phyloP scores from a whole-genome alignment of 2,113 vertebrate species.

The Hemibagrus wyckioides region DNA sequence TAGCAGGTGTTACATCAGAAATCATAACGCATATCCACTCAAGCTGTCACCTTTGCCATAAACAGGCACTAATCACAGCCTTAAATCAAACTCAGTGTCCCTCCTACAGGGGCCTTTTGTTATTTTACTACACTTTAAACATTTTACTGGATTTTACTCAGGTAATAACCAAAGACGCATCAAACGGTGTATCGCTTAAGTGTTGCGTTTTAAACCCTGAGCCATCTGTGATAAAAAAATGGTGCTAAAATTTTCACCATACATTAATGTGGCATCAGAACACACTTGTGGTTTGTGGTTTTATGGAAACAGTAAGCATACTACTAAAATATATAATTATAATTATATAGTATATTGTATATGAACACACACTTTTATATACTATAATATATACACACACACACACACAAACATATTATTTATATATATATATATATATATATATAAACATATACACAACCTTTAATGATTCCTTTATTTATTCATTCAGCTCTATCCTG shows the following conservation, averaged over 20 bases:
- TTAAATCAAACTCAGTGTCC: conserved; percentile 8
- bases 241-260: not conserved
- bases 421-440: not conserved
- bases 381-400: too few relatives aligned
- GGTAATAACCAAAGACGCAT: conserved; percentile 5
- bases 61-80: conserved; percentile 30
- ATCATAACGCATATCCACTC: conserved; percentile 25
- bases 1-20: conserved; percentile 33
- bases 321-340: too few relatives aligned
- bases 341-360: too few relatives aligned
- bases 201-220: not conserved
- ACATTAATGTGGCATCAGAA: not conserved
- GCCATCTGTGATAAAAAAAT: not conserved
- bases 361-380: conserved; percentile 50
- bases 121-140: conserved; percentile 11
- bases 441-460: too few relatives aligned
- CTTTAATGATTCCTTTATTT: too few relatives aligned
- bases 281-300: conserved; percentile 34
- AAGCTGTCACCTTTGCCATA: not conserved
- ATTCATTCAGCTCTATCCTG: not conserved
- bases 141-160: not conserved
- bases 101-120: not conserved
- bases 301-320: not conserved
- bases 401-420: conserved; percentile 23
- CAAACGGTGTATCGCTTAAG: not conserved